Evolutionary conservation across 1,140 invertebrate species (phyloP).

Genomic region (Plodia interpunctella): DNA sequence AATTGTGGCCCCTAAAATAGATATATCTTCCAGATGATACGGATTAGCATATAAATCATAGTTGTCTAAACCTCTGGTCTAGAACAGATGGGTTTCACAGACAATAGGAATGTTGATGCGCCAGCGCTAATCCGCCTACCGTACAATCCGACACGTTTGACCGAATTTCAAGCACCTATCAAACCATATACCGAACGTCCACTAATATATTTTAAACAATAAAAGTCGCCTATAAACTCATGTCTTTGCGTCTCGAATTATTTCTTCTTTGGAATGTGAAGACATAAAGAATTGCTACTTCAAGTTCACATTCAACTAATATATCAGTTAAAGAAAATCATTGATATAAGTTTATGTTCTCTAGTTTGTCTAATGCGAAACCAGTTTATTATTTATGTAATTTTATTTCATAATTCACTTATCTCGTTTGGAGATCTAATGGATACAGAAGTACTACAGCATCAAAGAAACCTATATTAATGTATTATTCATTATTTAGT

Average conservation of each 20-base stretch:
- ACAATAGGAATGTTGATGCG: neutral
- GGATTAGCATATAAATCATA: no score
- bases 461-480: neutral
- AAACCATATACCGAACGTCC: no score
- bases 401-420: slow-evolving; percentile 2
- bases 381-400: neutral
- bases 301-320: neutral
- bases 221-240: no score
- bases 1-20: no score
- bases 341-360: neutral
- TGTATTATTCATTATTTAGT: neutral
- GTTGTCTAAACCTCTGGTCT: no score
- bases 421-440: neutral
- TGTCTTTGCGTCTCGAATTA: no score
- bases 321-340: neutral
- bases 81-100: no score
- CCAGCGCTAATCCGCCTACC: neutral
- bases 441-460: neutral
- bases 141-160: neutral
- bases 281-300: neutral
- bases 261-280: neutral
- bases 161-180: neutral
- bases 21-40: no score
- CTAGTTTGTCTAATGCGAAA: neutral
- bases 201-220: no score